Base-by-base conservation (phyloP, 2,888 invertebrate genomes). In the Meghimatium bilineatum region DNA sequence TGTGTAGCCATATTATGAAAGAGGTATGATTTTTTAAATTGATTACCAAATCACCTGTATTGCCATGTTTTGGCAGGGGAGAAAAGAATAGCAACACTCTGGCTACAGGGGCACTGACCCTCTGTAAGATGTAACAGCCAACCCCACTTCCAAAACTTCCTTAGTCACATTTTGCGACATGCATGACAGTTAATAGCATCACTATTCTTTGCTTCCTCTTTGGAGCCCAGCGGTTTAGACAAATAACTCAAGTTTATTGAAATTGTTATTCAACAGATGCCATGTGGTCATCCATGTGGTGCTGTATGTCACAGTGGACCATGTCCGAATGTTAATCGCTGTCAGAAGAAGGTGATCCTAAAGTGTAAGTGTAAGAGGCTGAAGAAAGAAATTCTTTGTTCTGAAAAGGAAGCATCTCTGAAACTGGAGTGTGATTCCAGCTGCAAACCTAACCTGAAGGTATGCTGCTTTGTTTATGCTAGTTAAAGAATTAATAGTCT, bases 281-380 rank as follows among this genome's bases (percentile, higher is more conserved):
- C 95, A 14, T 98, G 98, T 94, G 97, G 97, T 0, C 98, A 98
- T 94, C 96, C 96, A 14, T 94, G 94, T 88, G 89, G 90, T 26
- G 80, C 87, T 49, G 80, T 84, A 14, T 94, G 94, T 87, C 94
- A 94, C 88, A 83, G 89, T 56, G 93, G 93, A 14, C 80, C 86
- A 0, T 93, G 93, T 84, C 89, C 90, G 0, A 85, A 87, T 23
- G 94, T 95, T 10, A 95, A 96, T 86, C 92, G 94, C 0, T 98
- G 98, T 92, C 95, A 95, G 83, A 96, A 96, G 91, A 97, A 97
- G 93, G 95, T 97, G 0, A 96, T 96, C 93, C 93, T 97, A 0
- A 94, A 95, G 84, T 98, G 98, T 90, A 94, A 95, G 56, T 98
- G 98, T 92, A 96, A 96, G 88, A 95, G 96, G 85, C 93, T 96